Base-by-base conservation (phyloP, 53 echinoderm and acorn worm genomes). In the Echinarachnius parma region DNA sequence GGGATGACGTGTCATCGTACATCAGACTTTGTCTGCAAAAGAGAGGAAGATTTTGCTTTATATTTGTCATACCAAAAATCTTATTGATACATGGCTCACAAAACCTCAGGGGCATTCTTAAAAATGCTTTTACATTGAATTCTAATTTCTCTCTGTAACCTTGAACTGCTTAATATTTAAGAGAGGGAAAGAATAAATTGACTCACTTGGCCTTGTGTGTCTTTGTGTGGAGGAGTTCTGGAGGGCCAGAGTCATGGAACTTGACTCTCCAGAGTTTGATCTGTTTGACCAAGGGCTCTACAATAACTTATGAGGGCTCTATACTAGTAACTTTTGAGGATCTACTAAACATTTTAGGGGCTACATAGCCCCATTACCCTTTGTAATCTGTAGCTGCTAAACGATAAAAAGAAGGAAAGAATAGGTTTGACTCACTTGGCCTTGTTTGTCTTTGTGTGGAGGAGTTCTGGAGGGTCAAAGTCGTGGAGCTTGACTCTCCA, bases 271-370 rank as follows among this genome's bases (percentile, higher is more conserved):
- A 95, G 2, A 76, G 61, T 5, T 56, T 37, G 64, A 95, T 46
- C 66, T 91, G 87, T 9, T 66, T 61, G 27, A 90, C 96, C 90
- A 87, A 95, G 16, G 96, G n/a, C n/a, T n/a, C n/a, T n/a, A n/a
- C n/a, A n/a, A n/a, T n/a, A n/a, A n/a, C n/a, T n/a, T n/a, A n/a
- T n/a, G n/a, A n/a, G n/a, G n/a, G n/a, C n/a, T n/a, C n/a, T n/a
- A n/a, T n/a, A n/a, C n/a, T n/a, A n/a, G n/a, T n/a, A n/a, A n/a
- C n/a, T n/a, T n/a, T n/a, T n/a, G n/a, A n/a, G n/a, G n/a, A n/a
- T n/a, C n/a, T n/a, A n/a, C n/a, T n/a, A n/a, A n/a, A n/a, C n/a
- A n/a, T n/a, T n/a, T n/a, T n/a, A n/a, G n/a, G n/a, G n/a, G n/a
- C n/a, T n/a, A n/a, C n/a, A n/a, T n/a, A n/a, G n/a, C n/a, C n/a